phyloP scores from a whole-genome alignment of 1,140 invertebrate species.

The Anastatus disparis region DNA sequence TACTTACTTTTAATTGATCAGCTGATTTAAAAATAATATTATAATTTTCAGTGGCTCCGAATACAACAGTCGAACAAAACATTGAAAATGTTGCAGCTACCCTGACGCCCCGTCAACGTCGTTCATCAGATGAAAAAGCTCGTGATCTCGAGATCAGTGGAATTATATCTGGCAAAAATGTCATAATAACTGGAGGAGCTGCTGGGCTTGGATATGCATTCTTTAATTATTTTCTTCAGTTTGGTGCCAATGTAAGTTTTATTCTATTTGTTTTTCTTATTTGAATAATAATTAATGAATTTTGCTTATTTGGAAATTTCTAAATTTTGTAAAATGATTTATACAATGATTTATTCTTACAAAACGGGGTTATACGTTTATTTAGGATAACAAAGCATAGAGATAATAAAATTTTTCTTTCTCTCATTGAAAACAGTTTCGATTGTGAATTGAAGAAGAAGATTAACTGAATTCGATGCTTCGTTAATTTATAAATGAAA shows the following conservation, averaged over 20 bases:
- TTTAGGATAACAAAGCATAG: no score
- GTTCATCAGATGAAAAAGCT: constrained; percentile 52
- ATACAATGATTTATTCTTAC: no score
- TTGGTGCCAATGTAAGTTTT: constrained; percentile 61
- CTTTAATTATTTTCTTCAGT: constrained; percentile 60
- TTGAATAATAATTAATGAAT: no score
- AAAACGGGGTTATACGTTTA: no score
- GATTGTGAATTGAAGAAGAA: no score
- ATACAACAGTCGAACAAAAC: background rate
- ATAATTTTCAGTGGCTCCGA: background rate
- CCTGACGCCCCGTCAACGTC: constrained; percentile 32
- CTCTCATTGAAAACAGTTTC: no score
- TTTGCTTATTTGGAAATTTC: no score
- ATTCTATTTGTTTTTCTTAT: no score
- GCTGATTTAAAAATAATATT: background rate
- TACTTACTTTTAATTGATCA: background rate
- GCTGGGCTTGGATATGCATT: constrained; percentile 65
- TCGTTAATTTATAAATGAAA: no score
- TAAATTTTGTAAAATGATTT: no score
- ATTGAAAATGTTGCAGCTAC: background rate
- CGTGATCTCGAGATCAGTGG: constrained; percentile 54
- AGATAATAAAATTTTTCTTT: no score
- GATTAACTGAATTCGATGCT: no score
- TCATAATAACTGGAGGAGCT: constrained; percentile 66
- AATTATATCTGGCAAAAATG: constrained; percentile 59